phyloP scores from a whole-genome alignment of 1,140 invertebrate species.

The Conus betulinus region DNA sequence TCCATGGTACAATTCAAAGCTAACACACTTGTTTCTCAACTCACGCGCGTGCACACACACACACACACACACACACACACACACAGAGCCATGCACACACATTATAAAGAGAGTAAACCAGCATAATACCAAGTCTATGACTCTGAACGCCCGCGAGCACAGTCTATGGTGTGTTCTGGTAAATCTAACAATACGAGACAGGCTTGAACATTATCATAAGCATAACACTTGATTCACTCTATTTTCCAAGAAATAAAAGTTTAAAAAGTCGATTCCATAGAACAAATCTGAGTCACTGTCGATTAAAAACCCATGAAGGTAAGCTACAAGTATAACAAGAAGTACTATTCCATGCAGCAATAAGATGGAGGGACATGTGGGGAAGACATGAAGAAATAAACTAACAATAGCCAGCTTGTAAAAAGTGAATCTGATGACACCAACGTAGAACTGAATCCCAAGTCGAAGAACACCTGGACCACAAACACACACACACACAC shows the following conservation, averaged over 20 bases:
- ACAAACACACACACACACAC: not conserved
- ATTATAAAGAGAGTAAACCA: not conserved
- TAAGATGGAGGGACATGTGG: not conserved
- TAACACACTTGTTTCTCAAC: not conserved
- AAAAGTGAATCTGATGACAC: not conserved
- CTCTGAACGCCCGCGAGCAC: not conserved
- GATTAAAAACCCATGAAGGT: not conserved
- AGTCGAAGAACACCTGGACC: not conserved
- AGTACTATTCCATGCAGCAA: not conserved
- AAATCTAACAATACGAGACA: not conserved
- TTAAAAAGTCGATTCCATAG: not conserved
- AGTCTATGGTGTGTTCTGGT: not conserved
- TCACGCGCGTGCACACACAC: not conserved
- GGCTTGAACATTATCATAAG: not conserved
- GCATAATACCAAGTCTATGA: not conserved
- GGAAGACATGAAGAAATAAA: not conserved
- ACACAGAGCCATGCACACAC: not conserved
- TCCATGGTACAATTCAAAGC: not conserved
- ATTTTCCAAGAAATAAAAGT: not conserved
- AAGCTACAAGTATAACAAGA: not conserved
- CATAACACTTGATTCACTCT: not conserved
- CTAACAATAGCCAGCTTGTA: not conserved
- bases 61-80: conserved; percentile 7
- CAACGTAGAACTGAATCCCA: not conserved
- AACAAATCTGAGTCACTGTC: not conserved